These are phyloP conservation scores for Sebastes taczanowskii DNA, from an alignment of 2,797 vertebrate species.

Conservation along the genomic window DNA sequence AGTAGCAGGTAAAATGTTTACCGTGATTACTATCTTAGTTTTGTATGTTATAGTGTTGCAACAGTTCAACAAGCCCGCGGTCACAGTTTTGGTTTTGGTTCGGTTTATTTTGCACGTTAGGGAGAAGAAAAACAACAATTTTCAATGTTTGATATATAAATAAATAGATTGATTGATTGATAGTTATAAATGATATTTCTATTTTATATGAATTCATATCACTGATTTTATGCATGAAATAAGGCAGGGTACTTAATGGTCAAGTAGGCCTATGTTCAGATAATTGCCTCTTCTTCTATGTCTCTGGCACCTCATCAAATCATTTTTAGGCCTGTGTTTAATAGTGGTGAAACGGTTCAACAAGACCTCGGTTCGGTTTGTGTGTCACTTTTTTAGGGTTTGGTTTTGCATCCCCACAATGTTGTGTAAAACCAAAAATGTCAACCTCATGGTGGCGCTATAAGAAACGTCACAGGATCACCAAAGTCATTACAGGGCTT, in stretches of 20 bases:
- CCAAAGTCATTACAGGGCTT: neutral
- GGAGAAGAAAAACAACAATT: neutral
- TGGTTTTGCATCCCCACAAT: no score
- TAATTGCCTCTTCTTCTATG: neutral
- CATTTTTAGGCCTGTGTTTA: neutral
- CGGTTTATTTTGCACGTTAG: neutral
- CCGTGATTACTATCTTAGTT: neutral
- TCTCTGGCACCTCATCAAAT: neutral
- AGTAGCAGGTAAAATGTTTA: neutral
- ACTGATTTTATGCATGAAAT: neutral
- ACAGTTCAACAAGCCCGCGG: neutral
- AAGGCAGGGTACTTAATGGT: neutral
- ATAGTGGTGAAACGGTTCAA: neutral
- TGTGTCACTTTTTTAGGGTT: no score
- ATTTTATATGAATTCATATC: neutral
- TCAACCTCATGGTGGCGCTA: no score
- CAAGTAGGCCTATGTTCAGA: neutral
- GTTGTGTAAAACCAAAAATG: no score
- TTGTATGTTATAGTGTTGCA: no score
- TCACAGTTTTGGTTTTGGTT: neutral
- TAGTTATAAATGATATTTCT: neutral
- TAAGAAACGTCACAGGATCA: neutral
- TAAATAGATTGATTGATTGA: neutral
- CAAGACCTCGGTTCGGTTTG: neutral
- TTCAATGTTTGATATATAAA: neutral